Base-by-base conservation (phyloP, 2,797 vertebrate genomes). In the Chanos chanos region DNA sequence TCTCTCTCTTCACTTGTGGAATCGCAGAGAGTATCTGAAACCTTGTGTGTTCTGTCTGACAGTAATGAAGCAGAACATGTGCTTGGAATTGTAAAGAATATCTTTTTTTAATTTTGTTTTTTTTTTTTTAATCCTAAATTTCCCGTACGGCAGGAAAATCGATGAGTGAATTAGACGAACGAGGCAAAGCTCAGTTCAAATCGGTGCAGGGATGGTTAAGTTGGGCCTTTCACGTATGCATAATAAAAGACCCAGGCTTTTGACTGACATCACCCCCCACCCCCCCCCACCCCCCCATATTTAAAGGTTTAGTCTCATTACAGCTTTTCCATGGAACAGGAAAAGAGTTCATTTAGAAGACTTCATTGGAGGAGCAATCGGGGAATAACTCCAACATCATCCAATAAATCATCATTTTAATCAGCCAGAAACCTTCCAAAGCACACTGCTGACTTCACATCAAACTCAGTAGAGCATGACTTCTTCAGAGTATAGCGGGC, bases 351-450 rank as follows among this genome's bases (percentile, higher is more conserved):
- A 82, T 87, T 84, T 67, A 78, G 77, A 76, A 80, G 81, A 80
- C 59, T 70, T 61, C 68, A 84, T 84, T 79, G 83, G 71, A 87
- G 79, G 76, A 80, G 80, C 60, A 78, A 83, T 83, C 72, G 43
- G 85, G 85, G 87, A 89, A 85, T 86, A 84, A 83, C 81, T 83
- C 75, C 59, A 76, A 77, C 81, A 83, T 79, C 73, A 66, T 83
- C 76, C 73, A 79, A 86, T 89, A 89, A 87, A 89, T 89, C 87
- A 87, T 86, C 71, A 83, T 83, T 85, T 86, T 86, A 89, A 87
- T 89, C 84, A 87, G 84, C 77, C 86, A 77, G 73, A 85, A 87
- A 83, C 78, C 56, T 86, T 80, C 78, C 75, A 65, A n/a, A 77
- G 76, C 66, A 59, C 68, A 68, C 71, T 67, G 72, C 77, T 81